A percentile compares a stretch with the other conserved stretches of the same genome.
These are phyloP conservation scores for Meteorus cinctellus DNA, from an alignment of 2,888 invertebrate genomes.

Conservation along the genomic window DNA sequence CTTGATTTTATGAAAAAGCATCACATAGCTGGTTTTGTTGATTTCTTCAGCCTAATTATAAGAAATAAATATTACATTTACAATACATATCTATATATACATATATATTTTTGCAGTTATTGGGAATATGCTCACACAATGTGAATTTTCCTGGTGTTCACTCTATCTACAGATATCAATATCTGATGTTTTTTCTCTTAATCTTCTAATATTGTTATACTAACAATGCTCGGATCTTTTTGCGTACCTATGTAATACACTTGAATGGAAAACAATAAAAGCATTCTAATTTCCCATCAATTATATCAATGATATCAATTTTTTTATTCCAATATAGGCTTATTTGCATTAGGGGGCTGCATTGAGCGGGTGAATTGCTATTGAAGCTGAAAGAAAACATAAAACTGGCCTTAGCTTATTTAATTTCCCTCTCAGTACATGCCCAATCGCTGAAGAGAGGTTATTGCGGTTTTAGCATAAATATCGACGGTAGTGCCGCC, in stretches of 20 bases:
- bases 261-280: not conserved
- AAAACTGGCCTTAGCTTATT: too few relatives aligned
- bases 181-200: not conserved
- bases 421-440: too few relatives aligned
- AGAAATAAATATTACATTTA: not conserved
- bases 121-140: not conserved
- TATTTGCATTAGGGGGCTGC: too few relatives aligned
- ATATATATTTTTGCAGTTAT: conserved; percentile 13
- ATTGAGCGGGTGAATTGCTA: too few relatives aligned
- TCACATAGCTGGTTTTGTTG: conserved; percentile 11
- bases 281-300: not conserved
- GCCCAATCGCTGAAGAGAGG: too few relatives aligned
- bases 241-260: not conserved
- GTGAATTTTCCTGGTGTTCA: not conserved
- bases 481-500: too few relatives aligned
- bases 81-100: not conserved
- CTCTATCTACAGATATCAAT: not conserved
- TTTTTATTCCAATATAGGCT: too few relatives aligned
- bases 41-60: conserved; percentile 24
- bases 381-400: too few relatives aligned
- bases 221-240: not conserved
- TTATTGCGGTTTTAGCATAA: too few relatives aligned
- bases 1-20: conserved; percentile 17
- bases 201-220: not conserved
- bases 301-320: not conserved